These are phyloP conservation scores for Bubo blakistoni DNA, from an alignment of 2,113 vertebrate species.

Conservation along the genomic window DNA sequence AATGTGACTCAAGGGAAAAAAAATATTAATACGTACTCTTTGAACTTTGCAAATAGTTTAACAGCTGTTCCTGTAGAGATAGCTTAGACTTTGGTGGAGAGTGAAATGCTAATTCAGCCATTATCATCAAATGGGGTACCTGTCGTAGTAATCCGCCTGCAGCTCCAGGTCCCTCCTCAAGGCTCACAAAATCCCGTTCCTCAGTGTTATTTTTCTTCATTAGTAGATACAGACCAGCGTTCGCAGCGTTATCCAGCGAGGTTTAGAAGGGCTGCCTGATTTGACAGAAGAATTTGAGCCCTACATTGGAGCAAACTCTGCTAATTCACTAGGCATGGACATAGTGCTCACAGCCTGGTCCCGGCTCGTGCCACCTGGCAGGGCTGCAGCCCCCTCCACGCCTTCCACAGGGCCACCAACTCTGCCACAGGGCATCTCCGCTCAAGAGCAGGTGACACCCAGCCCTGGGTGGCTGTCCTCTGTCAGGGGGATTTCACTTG, in stretches of 20 bases:
- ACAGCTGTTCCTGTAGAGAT: constrained; percentile 64
- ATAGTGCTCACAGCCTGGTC: neutral
- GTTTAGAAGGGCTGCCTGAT: neutral
- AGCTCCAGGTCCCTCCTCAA: neutral
- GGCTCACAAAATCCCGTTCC: neutral
- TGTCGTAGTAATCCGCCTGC: neutral
- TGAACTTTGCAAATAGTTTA: constrained; percentile 68
- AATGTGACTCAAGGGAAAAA: neutral
- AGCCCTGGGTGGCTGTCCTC: neutral
- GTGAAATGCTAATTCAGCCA: constrained; percentile 58
- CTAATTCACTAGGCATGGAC: neutral
- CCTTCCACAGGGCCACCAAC: neutral
- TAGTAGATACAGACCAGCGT: neutral
- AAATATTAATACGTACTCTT: constrained; percentile 18
- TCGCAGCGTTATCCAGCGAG: neutral
- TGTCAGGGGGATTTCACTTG: neutral
- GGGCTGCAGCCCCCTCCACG: neutral
- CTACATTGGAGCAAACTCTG: neutral
- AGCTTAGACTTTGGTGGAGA: constrained; percentile 27
- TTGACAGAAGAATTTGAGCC: neutral
- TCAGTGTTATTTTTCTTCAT: neutral
- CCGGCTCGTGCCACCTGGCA: neutral
- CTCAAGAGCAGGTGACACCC: neutral
- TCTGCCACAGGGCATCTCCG: neutral
- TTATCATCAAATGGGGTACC: constrained; percentile 12